Conservation (phyloP, 64 coral and sea anemone species). For the Actinia tenebrosa region DNA sequence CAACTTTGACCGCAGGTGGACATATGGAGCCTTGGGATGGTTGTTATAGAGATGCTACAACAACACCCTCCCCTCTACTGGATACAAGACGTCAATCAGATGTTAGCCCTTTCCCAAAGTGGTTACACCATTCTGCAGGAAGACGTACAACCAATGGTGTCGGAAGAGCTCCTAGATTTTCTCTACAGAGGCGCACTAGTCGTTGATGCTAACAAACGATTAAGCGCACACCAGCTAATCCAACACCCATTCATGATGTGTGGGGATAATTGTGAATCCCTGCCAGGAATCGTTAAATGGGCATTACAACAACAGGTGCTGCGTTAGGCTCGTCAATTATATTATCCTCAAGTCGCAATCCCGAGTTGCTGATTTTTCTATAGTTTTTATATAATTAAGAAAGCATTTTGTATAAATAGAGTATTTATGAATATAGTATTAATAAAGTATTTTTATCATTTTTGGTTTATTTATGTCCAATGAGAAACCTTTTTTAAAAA, state of each 20-base stretch:
- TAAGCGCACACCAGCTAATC: neutral
- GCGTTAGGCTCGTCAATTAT: neutral
- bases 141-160: neutral
- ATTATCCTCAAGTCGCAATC: too few relatives aligned
- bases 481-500: too few relatives aligned
- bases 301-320: neutral
- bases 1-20: neutral
- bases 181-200: neutral
- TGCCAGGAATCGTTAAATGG: neutral
- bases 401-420: too few relatives aligned
- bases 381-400: too few relatives aligned
- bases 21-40: slow-evolving; percentile 7
- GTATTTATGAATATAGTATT: too few relatives aligned
- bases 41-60: slow-evolving; percentile 2
- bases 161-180: neutral
- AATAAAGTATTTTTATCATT: too few relatives aligned
- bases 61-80: neutral
- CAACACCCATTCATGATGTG: neutral
- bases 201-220: neutral
- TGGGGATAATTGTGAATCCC: neutral
- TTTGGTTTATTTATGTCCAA: too few relatives aligned
- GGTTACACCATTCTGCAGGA: neutral
- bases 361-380: too few relatives aligned
- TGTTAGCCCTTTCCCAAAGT: neutral
- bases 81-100: neutral